Conservation (phyloP, 1,140 invertebrate species). For the Philaenus spumarius region DNA sequence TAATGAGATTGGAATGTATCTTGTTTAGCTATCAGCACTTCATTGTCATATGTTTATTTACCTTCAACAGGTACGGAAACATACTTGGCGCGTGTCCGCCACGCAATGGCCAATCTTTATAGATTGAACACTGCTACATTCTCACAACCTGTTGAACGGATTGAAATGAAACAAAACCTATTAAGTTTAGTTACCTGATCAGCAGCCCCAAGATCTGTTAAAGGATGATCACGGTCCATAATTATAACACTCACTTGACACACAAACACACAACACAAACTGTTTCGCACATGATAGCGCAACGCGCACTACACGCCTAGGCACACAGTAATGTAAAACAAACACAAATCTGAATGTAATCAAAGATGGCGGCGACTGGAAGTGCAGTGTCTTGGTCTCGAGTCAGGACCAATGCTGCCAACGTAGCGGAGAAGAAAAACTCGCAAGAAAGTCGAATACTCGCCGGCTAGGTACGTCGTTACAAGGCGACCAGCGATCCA, state of each 20-base stretch:
- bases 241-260: not conserved
- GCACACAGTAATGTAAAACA: not conserved
- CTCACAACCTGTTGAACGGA: too few species aligned
- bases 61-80: too few species aligned
- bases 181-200: slow-evolving; percentile 8
- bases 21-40: too few species aligned
- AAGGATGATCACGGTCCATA: slow-evolving; percentile 8
- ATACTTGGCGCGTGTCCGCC: too few species aligned
- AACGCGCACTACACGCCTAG: not conserved
- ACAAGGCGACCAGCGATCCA: not conserved
- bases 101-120: too few species aligned
- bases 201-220: slow-evolving; percentile 3
- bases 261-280: too few species aligned
- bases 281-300: not conserved
- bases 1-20: too few species aligned
- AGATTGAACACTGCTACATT: too few species aligned
- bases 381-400: not conserved
- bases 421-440: not conserved
- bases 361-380: slow-evolving; percentile 4
- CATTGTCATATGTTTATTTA: too few species aligned
- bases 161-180: too few species aligned
- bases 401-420: slow-evolving; percentile 2
- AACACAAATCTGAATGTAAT: not conserved
- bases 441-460: not conserved
- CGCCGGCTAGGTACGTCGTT: not conserved